These are phyloP conservation scores for Garrulus glandarius DNA, from an alignment of 2,797 vertebrate species.

Conservation along the genomic window DNA sequence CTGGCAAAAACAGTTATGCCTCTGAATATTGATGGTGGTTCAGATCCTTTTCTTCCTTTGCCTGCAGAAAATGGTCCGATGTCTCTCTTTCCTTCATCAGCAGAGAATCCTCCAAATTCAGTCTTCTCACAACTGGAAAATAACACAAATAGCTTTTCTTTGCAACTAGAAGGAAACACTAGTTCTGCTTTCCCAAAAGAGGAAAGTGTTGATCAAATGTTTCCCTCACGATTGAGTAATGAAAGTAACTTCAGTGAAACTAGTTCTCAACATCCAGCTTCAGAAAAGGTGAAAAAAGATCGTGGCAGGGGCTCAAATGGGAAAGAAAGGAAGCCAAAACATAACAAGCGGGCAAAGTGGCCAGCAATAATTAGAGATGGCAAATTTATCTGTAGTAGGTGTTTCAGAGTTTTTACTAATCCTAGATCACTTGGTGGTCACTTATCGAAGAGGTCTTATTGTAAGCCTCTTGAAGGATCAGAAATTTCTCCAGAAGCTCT, in stretches of 20 bases:
- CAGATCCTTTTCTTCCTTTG: slow-evolving; percentile 89
- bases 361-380: slow-evolving; percentile 93
- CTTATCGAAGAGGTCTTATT: slow-evolving; percentile 89
- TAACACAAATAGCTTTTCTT: slow-evolving; percentile 70
- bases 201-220: slow-evolving; percentile 68
- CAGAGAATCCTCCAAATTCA: slow-evolving; percentile 73
- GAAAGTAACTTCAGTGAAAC: slow-evolving; percentile 67
- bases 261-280: slow-evolving; percentile 47
- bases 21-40: slow-evolving; percentile 84
- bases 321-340: slow-evolving; percentile 80
- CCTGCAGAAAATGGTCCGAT: slow-evolving; percentile 82
- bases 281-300: slow-evolving; percentile 71
- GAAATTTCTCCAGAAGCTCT: slow-evolving; percentile 82
- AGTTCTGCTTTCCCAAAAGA: slow-evolving; percentile 76
- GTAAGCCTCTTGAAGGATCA: slow-evolving; percentile 87
- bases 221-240: slow-evolving; percentile 67
- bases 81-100: slow-evolving; percentile 82
- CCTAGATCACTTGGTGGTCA: slow-evolving; percentile 95
- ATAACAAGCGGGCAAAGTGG: slow-evolving; percentile 88
- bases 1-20: slow-evolving; percentile 81
- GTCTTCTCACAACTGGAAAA: slow-evolving; percentile 81
- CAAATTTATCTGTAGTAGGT: slow-evolving; percentile 93
- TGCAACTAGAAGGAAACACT: slow-evolving; percentile 71
- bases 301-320: slow-evolving; percentile 58
- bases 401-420: slow-evolving; percentile 90